Evolutionary conservation across 1,140 invertebrate species (phyloP), one percentile per base, ranked within the genome.

Genomic region (Heliconius hewitsoni): DNA sequence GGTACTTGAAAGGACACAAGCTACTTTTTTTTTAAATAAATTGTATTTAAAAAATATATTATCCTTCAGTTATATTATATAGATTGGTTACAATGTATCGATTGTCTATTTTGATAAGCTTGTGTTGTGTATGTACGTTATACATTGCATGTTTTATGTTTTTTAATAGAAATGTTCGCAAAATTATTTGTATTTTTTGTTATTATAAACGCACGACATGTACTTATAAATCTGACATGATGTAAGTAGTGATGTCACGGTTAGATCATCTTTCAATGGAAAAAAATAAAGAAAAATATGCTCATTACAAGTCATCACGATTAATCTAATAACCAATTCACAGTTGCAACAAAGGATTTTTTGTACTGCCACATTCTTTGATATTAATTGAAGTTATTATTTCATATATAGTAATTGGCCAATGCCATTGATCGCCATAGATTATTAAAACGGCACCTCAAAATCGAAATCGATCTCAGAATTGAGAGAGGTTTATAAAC

Each of bases 241-340:
- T 46, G 74, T 50, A 66, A 76, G 52, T 46, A 60, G 27, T 76
- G 74, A 76, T 70, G 23, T 76, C 74, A 76, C 74, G 23, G 34
- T 27, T 76, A 76, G 19, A 70, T 46, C 57, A 76, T 70, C 74
- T 8, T 46, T 23, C n/a, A 66, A 27, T 27, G 23, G 11, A 66
- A 66, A 66, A 37, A 66, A 66, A 66, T 66, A 66, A 27, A 27
- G 60, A 66, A 66, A 66, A 66, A 66, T 66, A 66, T 66, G 60
- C 23, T 66, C 60, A 66, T 66, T 66, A 66, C n/a, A 66, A 66
- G 11, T 66, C 23, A 66, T 66, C 60, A 30, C 60, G 60, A 66
- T 66, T 66, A 66, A 30, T 66, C 23, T 27, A 66, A 66, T 66
- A 66, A 27, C 60, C 60, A 66, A 66, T 66, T 66, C 60, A 66